Evolutionary conservation across 2,888 invertebrate genomes (phyloP).

Genomic region (Rhabditophanes sp.): DNA sequence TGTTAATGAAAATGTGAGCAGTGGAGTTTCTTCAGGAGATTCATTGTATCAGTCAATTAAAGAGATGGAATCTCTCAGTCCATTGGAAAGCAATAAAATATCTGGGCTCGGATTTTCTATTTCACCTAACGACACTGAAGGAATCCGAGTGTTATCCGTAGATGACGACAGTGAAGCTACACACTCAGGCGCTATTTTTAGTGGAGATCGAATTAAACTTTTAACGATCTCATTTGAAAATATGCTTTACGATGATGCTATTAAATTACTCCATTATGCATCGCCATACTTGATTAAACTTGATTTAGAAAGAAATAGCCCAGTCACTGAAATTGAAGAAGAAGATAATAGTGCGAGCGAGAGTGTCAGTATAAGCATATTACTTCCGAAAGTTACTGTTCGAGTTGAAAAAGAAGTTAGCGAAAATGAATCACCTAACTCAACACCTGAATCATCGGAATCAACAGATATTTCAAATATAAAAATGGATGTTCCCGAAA

Average conservation of each 20-base stretch:
- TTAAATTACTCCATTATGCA: constrained; percentile 5
- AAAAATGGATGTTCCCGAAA: too few species aligned
- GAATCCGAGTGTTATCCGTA: constrained; percentile 4
- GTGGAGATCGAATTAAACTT: constrained; percentile 6
- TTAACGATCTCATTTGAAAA: constrained; percentile 8
- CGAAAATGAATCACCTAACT: too few species aligned
- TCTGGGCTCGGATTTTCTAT: constrained; percentile 8
- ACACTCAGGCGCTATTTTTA: constrained; percentile 5
- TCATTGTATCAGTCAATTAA: too few species aligned
- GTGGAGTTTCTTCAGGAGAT: not conserved
- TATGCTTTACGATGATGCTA: constrained; percentile 7
- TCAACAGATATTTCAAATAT: too few species aligned
- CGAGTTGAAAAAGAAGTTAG: too few species aligned
- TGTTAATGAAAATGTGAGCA: not conserved
- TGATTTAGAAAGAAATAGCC: constrained; percentile 8
- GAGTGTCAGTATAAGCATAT: too few species aligned
- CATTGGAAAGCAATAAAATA: too few species aligned
- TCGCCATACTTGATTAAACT: constrained; percentile 7
- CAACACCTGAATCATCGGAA: too few species aligned
- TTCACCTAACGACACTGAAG: constrained; percentile 3
- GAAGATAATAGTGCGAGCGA: too few species aligned
- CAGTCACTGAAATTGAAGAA: too few species aligned
- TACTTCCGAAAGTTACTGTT: too few species aligned
- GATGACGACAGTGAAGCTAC: constrained; percentile 1
- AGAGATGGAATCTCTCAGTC: too few species aligned